Conservation (phyloP, 2,113 vertebrate genomes). For the Maccullochella peelii region DNA sequence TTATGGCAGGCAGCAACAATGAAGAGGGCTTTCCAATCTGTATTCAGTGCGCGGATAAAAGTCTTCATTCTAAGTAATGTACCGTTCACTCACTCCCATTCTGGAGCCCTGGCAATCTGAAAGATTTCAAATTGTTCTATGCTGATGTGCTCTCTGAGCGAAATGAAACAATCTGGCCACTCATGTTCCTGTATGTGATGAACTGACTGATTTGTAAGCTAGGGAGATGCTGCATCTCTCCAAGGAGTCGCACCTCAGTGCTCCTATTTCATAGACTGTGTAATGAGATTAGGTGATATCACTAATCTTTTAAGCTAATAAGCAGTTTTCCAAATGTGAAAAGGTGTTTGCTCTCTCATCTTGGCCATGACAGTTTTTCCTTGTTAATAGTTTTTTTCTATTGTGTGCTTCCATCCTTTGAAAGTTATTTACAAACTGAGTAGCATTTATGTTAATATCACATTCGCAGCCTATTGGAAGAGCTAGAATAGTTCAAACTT, state of each 20-base stretch:
- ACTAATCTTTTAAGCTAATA: conserved; percentile 70
- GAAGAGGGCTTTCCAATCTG: conserved; percentile 66
- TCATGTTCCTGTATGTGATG: conserved; percentile 68
- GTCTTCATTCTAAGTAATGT: conserved; percentile 75
- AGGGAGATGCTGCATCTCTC: conserved; percentile 51
- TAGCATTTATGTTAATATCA: conserved; percentile 8
- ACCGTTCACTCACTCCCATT: conserved; percentile 61
- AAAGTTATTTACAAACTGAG: conserved; percentile 10
- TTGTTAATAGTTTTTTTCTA: not conserved
- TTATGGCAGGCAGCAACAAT: conserved; percentile 68
- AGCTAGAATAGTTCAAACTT: conserved; percentile 28
- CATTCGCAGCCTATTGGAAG: not conserved
- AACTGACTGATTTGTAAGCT: conserved; percentile 64
- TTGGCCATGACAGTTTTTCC: conserved; percentile 15
- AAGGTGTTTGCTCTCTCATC: conserved; percentile 37
- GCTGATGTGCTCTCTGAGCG: conserved; percentile 63
- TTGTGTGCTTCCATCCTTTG: not conserved
- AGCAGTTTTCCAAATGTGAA: conserved; percentile 56
- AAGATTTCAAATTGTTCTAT: conserved; percentile 73
- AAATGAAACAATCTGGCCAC: conserved; percentile 77
- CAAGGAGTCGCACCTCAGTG: conserved; percentile 57
- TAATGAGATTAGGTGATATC: conserved; percentile 66
- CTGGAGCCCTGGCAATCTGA: conserved; percentile 64
- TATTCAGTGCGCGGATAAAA: conserved; percentile 72
- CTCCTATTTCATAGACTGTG: conserved; percentile 60